Evolutionary conservation across 2,888 invertebrate species (phyloP).

Genomic region (Nomada flava): DNA sequence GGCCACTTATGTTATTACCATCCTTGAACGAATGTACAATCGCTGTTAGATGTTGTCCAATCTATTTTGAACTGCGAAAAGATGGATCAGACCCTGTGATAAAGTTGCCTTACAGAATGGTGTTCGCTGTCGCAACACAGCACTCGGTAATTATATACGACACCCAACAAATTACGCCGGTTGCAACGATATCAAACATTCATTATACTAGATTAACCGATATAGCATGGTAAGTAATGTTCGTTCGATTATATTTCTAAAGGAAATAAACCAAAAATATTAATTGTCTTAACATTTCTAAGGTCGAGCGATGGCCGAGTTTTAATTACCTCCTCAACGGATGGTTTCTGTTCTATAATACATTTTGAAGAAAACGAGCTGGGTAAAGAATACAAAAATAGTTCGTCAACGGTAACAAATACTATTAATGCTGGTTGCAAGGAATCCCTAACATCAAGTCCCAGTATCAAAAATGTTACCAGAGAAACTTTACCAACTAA

Average conservation of each 20-base stretch:
- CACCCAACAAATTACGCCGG: conserved; percentile 92
- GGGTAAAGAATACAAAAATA: conserved; percentile 86
- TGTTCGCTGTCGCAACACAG: conserved; percentile 96
- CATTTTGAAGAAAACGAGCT: conserved; percentile 91
- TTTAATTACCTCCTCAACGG: conserved; percentile 93
- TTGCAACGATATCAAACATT: conserved; percentile 92
- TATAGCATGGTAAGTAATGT: conserved; percentile 89
- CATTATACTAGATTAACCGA: conserved; percentile 96
- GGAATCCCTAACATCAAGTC: conserved; percentile 16
- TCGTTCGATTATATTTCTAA: conserved; percentile 26
- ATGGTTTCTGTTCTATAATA: conserved; percentile 95
- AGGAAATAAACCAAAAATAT: not conserved
- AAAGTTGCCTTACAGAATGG: conserved; percentile 90
- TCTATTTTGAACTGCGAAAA: conserved; percentile 88
- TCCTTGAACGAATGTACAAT: conserved; percentile 92
- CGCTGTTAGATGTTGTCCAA: conserved; percentile 93
- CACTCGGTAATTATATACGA: conserved; percentile 94
- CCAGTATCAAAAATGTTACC: conserved; percentile 5
- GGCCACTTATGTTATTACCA: conserved; percentile 92
- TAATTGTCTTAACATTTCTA: conserved; percentile 20
- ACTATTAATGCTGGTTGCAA: conserved; percentile 14
- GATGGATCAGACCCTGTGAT: conserved; percentile 86
- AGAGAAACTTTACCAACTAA: conserved; percentile 10
- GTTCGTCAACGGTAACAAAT: not conserved
- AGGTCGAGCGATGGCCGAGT: conserved; percentile 91